phyloP scores from a whole-genome alignment of 2,888 invertebrate genomes.

The Coelopa pilipes region DNA sequence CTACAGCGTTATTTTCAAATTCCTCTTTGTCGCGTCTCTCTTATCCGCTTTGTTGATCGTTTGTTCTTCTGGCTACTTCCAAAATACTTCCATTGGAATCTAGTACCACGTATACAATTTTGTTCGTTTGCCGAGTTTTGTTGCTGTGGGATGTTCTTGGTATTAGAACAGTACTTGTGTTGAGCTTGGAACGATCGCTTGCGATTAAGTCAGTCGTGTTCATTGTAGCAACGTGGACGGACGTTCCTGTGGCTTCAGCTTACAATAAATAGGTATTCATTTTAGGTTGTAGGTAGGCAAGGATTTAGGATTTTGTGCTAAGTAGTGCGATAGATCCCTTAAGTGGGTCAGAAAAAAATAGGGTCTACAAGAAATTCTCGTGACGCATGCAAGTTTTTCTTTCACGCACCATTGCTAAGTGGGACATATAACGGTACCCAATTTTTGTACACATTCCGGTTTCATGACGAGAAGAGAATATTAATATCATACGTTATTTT shows the following conservation, averaged over 20 bases:
- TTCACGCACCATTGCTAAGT: conserved; percentile 12
- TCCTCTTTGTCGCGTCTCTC: too few species aligned
- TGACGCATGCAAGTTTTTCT: conserved; percentile 14
- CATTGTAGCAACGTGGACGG: conserved; percentile 5
- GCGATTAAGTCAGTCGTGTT: conserved; percentile 11
- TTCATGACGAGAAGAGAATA: not conserved
- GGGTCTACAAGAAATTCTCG: not conserved
- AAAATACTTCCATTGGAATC: conserved; percentile 11
- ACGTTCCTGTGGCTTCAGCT: not conserved
- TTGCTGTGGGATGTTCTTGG: not conserved
- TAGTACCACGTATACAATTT: conserved; percentile 30
- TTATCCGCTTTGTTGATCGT: not conserved
- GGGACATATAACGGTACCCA: conserved; percentile 29
- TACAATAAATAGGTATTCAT: not conserved
- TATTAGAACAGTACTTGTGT: not conserved
- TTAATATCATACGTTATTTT: not conserved
- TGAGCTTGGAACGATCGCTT: not conserved
- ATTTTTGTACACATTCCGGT: not conserved
- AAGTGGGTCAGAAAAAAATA: conserved; percentile 23
- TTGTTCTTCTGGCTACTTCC: conserved; percentile 2
- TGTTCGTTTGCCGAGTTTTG: not conserved
- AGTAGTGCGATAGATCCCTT: not conserved
- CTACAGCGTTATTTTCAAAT: too few species aligned
- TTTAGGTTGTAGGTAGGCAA: not conserved
- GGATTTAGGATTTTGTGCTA: not conserved